Evolutionary conservation across 2,888 invertebrate species (phyloP).

Genomic region (Prosapia bicincta): DNA sequence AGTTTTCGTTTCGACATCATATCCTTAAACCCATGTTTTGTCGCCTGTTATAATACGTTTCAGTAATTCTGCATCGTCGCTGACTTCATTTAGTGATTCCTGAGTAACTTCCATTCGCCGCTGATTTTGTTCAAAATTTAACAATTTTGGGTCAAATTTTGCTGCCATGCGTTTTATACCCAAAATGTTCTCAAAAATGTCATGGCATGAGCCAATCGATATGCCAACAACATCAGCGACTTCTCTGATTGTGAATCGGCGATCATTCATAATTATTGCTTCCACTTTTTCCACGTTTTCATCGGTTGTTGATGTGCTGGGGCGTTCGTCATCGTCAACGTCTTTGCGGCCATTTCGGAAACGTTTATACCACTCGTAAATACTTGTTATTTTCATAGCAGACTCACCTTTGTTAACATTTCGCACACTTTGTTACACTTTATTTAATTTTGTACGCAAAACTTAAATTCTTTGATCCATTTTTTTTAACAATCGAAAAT

Average conservation of each 20-base stretch:
- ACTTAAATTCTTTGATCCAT: neutral
- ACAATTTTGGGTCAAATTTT: neutral
- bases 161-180: neutral
- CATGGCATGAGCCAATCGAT: neutral
- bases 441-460: neutral
- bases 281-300: neutral
- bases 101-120: neutral
- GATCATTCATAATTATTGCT: neutral
- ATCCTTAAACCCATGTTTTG: slow-evolving; percentile 40
- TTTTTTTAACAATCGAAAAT: neutral
- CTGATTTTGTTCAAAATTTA: neutral
- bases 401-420: neutral
- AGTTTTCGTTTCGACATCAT: slow-evolving; percentile 39
- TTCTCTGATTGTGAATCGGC: neutral
- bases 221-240: neutral
- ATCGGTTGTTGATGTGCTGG: neutral
- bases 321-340: neutral
- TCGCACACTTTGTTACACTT: neutral
- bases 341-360: neutral
- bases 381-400: neutral
- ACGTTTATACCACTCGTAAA: neutral
- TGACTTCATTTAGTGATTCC: neutral
- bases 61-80: neutral
- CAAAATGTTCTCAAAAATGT: neutral
- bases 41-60: slow-evolving; percentile 38